phyloP scores from a whole-genome alignment of 2,888 invertebrate species.

The Prionchulus punctatus region DNA sequence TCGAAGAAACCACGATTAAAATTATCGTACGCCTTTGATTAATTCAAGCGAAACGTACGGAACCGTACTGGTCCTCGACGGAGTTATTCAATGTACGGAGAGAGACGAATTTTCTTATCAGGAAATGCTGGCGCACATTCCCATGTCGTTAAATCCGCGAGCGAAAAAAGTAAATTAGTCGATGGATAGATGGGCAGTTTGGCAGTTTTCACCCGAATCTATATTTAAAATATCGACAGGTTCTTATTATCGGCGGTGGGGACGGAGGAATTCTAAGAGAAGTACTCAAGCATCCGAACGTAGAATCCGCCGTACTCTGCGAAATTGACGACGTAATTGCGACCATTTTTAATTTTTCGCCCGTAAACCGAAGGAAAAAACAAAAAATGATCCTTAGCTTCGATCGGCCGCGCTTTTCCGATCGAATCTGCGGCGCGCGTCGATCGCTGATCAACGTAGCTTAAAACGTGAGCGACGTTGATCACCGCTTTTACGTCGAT shows the following conservation, averaged over 20 bases:
- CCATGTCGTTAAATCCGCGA: slow-evolving; percentile 71
- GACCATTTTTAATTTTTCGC: too few species aligned
- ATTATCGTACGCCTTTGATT: not conserved
- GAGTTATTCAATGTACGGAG: slow-evolving; percentile 89
- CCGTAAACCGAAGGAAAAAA: too few species aligned
- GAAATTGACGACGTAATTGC: slow-evolving; percentile 72
- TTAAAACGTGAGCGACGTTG: too few species aligned
- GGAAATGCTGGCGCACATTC: slow-evolving; percentile 90
- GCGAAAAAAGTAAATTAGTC: slow-evolving; percentile 58
- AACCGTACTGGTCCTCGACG: slow-evolving; percentile 70
- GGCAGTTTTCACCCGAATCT: not conserved
- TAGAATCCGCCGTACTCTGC: slow-evolving; percentile 68
- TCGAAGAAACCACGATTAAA: not conserved
- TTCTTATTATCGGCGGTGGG: slow-evolving; percentile 88
- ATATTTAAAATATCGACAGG: slow-evolving; percentile 40
- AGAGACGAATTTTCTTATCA: slow-evolving; percentile 93
- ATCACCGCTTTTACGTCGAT: too few species aligned
- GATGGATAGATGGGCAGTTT: slow-evolving; percentile 3
- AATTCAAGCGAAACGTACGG: slow-evolving; percentile 55
- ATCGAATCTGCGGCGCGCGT: not conserved
- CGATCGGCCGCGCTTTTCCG: not conserved
- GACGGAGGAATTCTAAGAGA: slow-evolving; percentile 95
- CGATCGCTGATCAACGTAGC: not conserved
- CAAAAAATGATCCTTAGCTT: too few species aligned
- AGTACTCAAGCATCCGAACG: slow-evolving; percentile 74